A percentile compares a stretch with the other conserved stretches of the same genome.
These are phyloP conservation scores for Pseudorectes ferrugineus DNA, from an alignment of 2,113 vertebrate species.

Conservation along the genomic window DNA sequence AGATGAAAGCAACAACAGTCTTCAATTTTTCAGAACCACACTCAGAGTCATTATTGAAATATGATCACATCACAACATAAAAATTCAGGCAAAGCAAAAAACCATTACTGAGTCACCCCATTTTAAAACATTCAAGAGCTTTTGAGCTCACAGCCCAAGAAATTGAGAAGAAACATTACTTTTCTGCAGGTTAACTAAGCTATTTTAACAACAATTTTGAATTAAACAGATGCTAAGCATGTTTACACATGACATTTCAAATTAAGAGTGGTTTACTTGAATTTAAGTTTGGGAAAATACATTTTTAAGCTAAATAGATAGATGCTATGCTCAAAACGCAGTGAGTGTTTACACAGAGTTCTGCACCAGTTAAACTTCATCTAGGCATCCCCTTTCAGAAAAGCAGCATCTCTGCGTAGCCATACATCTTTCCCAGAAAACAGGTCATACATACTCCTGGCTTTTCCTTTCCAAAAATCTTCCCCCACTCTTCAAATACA, in stretches of 20 bases:
- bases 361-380: background rate
- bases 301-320: background rate
- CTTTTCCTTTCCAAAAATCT: background rate
- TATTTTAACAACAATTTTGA: background rate
- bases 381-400: background rate
- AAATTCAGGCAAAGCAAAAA: background rate
- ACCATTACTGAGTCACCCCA: background rate
- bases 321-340: background rate
- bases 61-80: background rate
- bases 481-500: background rate
- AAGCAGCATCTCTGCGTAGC: background rate
- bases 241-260: background rate
- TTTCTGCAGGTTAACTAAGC: background rate
- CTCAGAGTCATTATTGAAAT: background rate
- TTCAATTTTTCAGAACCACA: background rate
- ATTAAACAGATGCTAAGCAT: background rate
- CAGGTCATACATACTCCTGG: background rate
- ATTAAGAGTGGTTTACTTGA: background rate
- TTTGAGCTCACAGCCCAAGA: background rate
- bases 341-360: background rate
- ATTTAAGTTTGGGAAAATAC: background rate
- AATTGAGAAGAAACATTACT: background rate
- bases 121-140: background rate
- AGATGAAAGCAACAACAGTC: background rate
- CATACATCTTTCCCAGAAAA: background rate